Conservation (phyloP, 2,888 invertebrate species). For the Plebejus argus region DNA sequence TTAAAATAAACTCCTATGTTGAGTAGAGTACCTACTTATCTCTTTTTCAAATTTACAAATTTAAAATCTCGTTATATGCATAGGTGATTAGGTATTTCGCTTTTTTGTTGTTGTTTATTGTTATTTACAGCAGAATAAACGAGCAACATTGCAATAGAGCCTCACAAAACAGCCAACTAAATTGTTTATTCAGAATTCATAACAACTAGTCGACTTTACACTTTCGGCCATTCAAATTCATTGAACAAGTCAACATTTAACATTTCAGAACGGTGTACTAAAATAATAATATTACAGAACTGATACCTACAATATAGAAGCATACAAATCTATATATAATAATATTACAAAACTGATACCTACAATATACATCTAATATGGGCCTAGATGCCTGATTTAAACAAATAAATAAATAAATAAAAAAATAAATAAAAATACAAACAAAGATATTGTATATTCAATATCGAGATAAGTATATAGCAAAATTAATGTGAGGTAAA, state of each 20-base stretch:
- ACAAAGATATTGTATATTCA: not conserved
- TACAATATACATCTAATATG: too few relatives aligned
- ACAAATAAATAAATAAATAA: too few relatives aligned
- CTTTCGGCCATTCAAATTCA: slow-evolving; percentile 18
- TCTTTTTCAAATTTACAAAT: too few relatives aligned
- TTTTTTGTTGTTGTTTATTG: too few relatives aligned
- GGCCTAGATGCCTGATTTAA: too few relatives aligned
- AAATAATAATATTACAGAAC: not conserved
- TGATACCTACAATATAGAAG: not conserved
- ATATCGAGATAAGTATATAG: not conserved
- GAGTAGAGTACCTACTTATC: too few relatives aligned
- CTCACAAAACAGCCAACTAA: not conserved
- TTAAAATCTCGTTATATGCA: too few relatives aligned
- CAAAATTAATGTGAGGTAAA: not conserved
- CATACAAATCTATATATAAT: too few relatives aligned
- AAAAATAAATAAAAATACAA: too few relatives aligned
- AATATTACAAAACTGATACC: too few relatives aligned
- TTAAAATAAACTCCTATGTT: too few relatives aligned
- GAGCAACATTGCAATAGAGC: slow-evolving; percentile 3
- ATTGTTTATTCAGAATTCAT: slow-evolving; percentile 17
- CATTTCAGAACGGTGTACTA: not conserved
- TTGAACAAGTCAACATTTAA: slow-evolving; percentile 14
- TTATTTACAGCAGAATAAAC: not conserved
- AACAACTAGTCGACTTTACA: slow-evolving; percentile 16
- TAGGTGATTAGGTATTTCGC: too few relatives aligned